Base-by-base conservation (phyloP, 2,888 invertebrate species). In the Mechanitis messenoides region DNA sequence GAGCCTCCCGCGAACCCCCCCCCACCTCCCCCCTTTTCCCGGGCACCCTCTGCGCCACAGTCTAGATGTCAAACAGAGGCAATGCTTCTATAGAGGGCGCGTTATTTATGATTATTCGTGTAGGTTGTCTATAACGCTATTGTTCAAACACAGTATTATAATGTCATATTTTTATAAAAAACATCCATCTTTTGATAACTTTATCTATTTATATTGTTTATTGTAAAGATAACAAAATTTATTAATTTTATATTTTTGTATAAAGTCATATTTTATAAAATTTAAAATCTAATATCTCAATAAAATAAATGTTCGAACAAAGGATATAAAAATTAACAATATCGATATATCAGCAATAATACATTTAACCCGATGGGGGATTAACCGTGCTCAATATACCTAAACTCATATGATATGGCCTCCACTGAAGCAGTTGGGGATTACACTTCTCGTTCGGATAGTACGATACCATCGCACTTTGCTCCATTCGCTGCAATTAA, bases 401-500 rank as follows among this genome's bases (percentile, higher is more conserved):
- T 50, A 59, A 66, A 64, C 61, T 64, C 62, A 60, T 64, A 64
- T 66, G 53, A 58, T 66, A 64, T 64, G 57, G 66, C 60, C 58
- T 74, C 70, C 73, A 75, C 72, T 71, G 72, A 68, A 72, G 70
- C 73, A 72, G 73, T 69, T 74, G 73, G 74, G 76, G 76, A 81
- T 79, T 78, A 79, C 82, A 81, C 78, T 84, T 83, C 83, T 82
- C 82, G 80, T 81, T 81, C 78, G 76, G 79, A 77, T 80, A 73
- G 79, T 76, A 75, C 79, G 84, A 86, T 87, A 85, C 78, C 79
- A 86, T 84, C 84, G 83, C 78, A 82, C 81, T 80, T 80, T 83
- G 84, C 84, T 82, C 78, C 76, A 83, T 84, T 85, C 84, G 78
- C 79, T 84, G 85, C 85, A 90, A 88, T 89, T 88, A 89, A 87